Evolutionary conservation across 2,888 invertebrate genomes (phyloP), one percentile per base, ranked within the genome.

Genomic region (Synergus gifuensis): DNA sequence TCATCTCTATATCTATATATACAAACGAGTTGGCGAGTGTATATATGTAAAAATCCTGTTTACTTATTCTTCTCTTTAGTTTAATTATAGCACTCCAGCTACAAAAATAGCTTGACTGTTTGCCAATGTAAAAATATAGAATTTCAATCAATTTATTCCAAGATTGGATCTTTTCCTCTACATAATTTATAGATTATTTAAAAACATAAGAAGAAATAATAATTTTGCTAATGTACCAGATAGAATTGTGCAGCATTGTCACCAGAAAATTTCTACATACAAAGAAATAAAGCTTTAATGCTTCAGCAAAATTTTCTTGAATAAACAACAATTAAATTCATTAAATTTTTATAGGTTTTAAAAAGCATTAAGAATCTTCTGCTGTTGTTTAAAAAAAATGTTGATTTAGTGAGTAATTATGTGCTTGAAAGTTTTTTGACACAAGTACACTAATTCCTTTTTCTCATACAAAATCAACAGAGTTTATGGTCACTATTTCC

Each of bases 61-160:
- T 69, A 69, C 28, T 49, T 69, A 54, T 69, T 69, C 69, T 46
- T 69, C 49, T 54, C 66, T 73, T 36, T 54, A 54, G 73, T 73
- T 36, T 73, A 54, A 73, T 73, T 73, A 54, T 73, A 54, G 69
- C 54, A 73, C 54, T 54, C 8, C n/a, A 69, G 44, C 22, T 46
- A 46, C 46, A 67, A 67, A 46, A 69, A 69, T 49, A 69, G 49
- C 28, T 69, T 67, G 67, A 67, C 49, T 54, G 49, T 49, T 69
- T 69, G 46, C 36, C 22, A 69, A 69, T 54, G 46, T 28, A 67
- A 44, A 46, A 46, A 14, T 67, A 18, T 14, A 22, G 46, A 67
- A 46, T 46, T 67, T 22, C 22, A 67, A 67, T 46, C 9, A 67
- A 22, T 22, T 67, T 67, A 64, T 67, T 22, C 46, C 22, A 64